Evolutionary conservation across 2,888 invertebrate species (phyloP), one percentile per base, ranked within the genome.

Genomic region (Nudaria mundana): DNA sequence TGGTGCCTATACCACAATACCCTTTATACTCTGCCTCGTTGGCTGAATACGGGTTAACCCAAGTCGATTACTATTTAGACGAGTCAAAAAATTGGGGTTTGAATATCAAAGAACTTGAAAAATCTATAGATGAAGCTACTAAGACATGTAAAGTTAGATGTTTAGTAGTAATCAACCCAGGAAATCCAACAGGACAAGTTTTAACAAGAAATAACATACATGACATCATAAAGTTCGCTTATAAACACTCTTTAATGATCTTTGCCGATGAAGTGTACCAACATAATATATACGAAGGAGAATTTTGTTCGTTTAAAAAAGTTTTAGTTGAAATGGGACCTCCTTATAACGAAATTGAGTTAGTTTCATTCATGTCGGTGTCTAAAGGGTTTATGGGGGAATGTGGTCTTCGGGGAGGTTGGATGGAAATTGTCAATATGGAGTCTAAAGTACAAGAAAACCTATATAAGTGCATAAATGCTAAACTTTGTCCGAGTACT

Each of bases 1-100:
- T 98, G 94, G 93, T 97, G 40, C 98, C 98, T 0, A 98, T 97
- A 66, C 98, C 98, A 0, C 98, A 98, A 71, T 98, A 98, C 80
- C 98, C 98, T 0, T 85, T 98, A 3, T 98, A 98, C 77, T 96
- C 97, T 0, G 98, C 98, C 0, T 92, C 96, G 0, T 81, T 97
- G 24, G 93, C 97, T 1, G 98, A 98, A 79, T 97, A 94, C 71
- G 93, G 94, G 45, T 92, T 97, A 76, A 71, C 88, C 5, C 91
- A 95, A 90, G 88, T 96, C 36, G 94, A 94, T 1, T 98, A 98
- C 74, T 98, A 94, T 76, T 84, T 98, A 59, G 92, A 97, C 73
- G 98, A 98, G 77, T 91, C 90, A 0, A 91, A 91, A 29, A 92
- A 93, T 44, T 98, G 98, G 98, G 93, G 92, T 0, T 74, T 98